phyloP scores from a whole-genome alignment of 2,113 vertebrate genomes.

The Halichoeres trimaculatus region DNA sequence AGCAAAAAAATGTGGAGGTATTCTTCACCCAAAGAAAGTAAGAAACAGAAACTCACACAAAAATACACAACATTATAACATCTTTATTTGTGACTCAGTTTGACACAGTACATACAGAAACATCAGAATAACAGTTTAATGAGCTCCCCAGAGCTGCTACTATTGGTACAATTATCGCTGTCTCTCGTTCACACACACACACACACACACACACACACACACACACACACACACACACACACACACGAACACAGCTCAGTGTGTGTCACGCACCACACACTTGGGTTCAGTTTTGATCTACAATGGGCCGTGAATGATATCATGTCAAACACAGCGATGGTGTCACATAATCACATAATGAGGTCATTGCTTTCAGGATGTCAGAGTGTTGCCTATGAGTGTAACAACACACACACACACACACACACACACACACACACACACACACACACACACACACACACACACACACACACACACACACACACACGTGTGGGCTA shows the following conservation, averaged over 20 bases:
- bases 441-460: conserved; percentile 2
- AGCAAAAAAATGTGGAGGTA: too few species aligned
- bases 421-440: not conserved
- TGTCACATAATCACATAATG: conserved; percentile 59
- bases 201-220: conserved; percentile 16
- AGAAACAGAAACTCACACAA: conserved; percentile 2
- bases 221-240: conserved; percentile 26
- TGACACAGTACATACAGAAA: conserved; percentile 65
- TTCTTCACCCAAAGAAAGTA: too few species aligned
- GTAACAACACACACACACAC: conserved; percentile 51
- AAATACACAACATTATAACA: conserved; percentile 58
- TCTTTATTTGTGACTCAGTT: conserved; percentile 72
- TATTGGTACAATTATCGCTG: conserved; percentile 49
- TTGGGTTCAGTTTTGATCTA: conserved; percentile 22
- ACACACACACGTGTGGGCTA: conserved; percentile 22
- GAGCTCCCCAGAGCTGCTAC: conserved; percentile 75
- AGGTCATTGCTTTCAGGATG: conserved; percentile 64
- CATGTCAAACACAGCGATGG: conserved; percentile 61
- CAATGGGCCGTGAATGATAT: conserved; percentile 42
- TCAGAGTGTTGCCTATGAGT: conserved; percentile 38
- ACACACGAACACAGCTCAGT: conserved; percentile 7
- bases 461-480: conserved; percentile 17
- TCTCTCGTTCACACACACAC: conserved; percentile 18
- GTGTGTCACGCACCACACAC: conserved; percentile 17
- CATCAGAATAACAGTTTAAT: conserved; percentile 52